Evolutionary conservation across 2,113 vertebrate genomes (phyloP).

Genomic region (Eleginops maclovinus): DNA sequence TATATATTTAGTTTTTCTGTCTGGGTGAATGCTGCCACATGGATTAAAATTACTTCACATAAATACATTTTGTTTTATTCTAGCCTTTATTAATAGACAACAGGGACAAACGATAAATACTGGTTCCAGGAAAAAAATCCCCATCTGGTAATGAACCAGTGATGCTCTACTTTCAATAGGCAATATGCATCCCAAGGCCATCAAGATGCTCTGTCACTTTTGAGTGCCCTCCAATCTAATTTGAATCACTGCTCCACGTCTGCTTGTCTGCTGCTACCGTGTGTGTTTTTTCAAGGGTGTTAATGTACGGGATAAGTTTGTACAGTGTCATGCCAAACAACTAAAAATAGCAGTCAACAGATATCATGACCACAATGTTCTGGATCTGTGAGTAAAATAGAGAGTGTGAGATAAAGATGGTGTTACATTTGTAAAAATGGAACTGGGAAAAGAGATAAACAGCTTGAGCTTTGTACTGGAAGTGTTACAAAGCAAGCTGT

Average conservation of each 20-base stretch:
- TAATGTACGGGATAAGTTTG: conserved; percentile 27
- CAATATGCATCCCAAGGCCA: not conserved
- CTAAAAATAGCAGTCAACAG: conserved; percentile 49
- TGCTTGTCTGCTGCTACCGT: conserved; percentile 17
- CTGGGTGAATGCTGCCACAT: too few species aligned
- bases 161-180: not conserved
- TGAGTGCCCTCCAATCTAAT: conserved; percentile 16
- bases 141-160: not conserved
- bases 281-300: conserved; percentile 25
- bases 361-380: conserved; percentile 50
- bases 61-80: not conserved
- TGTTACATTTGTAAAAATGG: conserved; percentile 48
- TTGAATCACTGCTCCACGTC: conserved; percentile 10
- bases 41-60: too few species aligned
- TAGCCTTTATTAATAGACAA: not conserved
- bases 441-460: conserved; percentile 25
- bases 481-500: conserved; percentile 18
- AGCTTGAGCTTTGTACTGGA: conserved; percentile 39
- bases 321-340: conserved; percentile 32
- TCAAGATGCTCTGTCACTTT: not conserved
- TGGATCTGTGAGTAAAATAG: conserved; percentile 21
- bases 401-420: conserved; percentile 21
- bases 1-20: too few species aligned
- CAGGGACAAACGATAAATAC: not conserved
- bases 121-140: not conserved